A percentile compares a stretch with the other conserved stretches of the same genome.
These are phyloP conservation scores for Ptychobarbus kaznakovi DNA, from an alignment of 2,797 vertebrate genomes.

Conservation along the genomic window DNA sequence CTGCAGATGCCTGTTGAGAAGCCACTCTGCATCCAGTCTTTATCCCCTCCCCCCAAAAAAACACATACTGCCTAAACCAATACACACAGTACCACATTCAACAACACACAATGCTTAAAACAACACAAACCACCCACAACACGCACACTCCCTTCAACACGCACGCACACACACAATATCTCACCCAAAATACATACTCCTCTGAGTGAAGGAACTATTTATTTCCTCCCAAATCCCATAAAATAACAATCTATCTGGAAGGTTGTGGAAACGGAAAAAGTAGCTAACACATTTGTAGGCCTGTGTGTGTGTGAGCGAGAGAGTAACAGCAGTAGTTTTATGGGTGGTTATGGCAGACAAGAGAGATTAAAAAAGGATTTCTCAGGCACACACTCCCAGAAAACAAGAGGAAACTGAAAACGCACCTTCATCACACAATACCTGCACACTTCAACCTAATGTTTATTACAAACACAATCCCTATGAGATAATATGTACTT, in stretches of 20 bases:
- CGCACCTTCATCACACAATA: neutral
- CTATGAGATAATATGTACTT: neutral
- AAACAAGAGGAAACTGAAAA: neutral
- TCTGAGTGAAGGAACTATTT: constrained; percentile 59
- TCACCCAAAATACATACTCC: constrained; percentile 39
- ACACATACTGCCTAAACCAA: constrained; percentile 22
- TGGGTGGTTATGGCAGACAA: neutral
- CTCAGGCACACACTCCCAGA: constrained; percentile 41
- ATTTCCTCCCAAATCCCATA: constrained; percentile 56
- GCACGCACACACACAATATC: neutral
- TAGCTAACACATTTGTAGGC: constrained; percentile 42
- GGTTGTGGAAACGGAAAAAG: constrained; percentile 24
- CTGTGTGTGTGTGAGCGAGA: constrained; percentile 34
- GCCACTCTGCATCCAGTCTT: constrained; percentile 43
- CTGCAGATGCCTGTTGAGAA: constrained; percentile 57
- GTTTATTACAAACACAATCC: neutral
- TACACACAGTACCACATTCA: neutral
- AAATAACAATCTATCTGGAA: constrained; percentile 27
- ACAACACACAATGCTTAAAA: constrained; percentile 18
- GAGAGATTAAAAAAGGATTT: constrained; percentile 47
- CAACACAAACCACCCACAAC: constrained; percentile 5
- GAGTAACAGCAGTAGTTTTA: constrained; percentile 29
- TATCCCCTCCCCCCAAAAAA: constrained; percentile 17
- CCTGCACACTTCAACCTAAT: neutral
- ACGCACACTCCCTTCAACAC: constrained; percentile 8